phyloP scores from a whole-genome alignment of 1,140 invertebrate species.

The Philotrypesis tridentata region DNA sequence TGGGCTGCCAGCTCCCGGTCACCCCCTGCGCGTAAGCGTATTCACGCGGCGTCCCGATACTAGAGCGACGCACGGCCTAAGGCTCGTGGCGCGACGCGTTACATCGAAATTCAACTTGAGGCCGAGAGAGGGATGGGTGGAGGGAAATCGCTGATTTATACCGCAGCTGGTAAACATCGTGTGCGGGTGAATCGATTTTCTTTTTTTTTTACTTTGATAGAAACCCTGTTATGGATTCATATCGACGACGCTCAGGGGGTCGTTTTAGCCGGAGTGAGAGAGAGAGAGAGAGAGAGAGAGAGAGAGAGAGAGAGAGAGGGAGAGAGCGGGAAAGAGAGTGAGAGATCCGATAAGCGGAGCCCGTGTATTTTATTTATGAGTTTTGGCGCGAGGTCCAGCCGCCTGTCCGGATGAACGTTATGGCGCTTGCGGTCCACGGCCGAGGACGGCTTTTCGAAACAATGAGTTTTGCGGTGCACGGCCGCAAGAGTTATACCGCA shows the following conservation, averaged over 20 bases:
- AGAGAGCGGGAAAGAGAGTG: constrained; percentile 19
- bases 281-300: constrained; percentile 14
- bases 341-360: constrained; percentile 18
- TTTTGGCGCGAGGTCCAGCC: background rate
- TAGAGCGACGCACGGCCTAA: background rate
- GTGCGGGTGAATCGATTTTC: background rate
- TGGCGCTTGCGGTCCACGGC: background rate
- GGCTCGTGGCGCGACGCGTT: background rate
- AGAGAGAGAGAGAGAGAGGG: constrained; percentile 21
- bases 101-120: constrained; percentile 3
- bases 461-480: background rate
- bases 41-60: background rate
- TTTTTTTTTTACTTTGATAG: too few species aligned
- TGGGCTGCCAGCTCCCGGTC: background rate
- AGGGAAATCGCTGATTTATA: background rate
- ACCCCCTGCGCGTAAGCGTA: background rate
- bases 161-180: background rate
- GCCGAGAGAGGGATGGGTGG: background rate
- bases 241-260: background rate
- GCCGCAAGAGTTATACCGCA: too few species aligned
- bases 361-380: constrained; percentile 22
- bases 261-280: constrained; percentile 30
- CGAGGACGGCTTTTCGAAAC: background rate
- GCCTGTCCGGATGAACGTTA: background rate
- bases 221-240: background rate